These are phyloP conservation scores for Heliconius nattereri DNA, from an alignment of 1,140 invertebrate genomes.

Conservation along the genomic window DNA sequence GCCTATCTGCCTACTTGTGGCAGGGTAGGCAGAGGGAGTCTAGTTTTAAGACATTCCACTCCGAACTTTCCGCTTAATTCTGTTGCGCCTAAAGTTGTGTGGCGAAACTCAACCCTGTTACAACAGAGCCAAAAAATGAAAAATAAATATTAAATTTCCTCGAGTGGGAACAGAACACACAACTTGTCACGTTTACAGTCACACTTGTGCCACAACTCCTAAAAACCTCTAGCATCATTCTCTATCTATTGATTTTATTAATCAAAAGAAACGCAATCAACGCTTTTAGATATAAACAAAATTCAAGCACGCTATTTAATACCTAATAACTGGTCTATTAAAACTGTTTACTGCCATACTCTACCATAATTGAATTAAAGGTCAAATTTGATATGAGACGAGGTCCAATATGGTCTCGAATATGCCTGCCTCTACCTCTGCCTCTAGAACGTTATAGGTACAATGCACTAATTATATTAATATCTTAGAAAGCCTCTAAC, in stretches of 20 bases:
- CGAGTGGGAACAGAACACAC: no score
- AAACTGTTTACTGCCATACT: not conserved
- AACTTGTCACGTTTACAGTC: no score
- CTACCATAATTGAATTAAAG: slow-evolving; percentile 35
- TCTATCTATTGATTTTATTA: not conserved
- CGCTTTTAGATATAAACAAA: not conserved
- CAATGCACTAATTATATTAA: slow-evolving; percentile 80
- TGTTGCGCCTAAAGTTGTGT: no score
- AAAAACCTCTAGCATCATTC: no score
- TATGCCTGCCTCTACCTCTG: slow-evolving; percentile 50
- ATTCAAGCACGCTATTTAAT: not conserved
- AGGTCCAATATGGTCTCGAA: slow-evolving; percentile 33
- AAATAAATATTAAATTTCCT: no score
- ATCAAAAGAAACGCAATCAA: not conserved
- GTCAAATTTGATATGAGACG: slow-evolving; percentile 41
- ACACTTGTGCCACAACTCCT: no score
- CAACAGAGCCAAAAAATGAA: no score
- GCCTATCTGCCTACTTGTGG: no score
- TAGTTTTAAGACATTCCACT: no score
- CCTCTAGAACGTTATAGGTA: slow-evolving; percentile 62
- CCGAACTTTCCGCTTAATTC: no score
- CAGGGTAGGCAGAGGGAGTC: no score
- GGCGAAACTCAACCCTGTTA: no score
- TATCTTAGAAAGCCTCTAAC: slow-evolving; percentile 79
- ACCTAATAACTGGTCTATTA: not conserved